Percentiles rank a stretch among this genome's conserved stretches.
Evolutionary conservation across 2,797 vertebrate genomes (phyloP).

Genomic region (Karalla daura): DNA sequence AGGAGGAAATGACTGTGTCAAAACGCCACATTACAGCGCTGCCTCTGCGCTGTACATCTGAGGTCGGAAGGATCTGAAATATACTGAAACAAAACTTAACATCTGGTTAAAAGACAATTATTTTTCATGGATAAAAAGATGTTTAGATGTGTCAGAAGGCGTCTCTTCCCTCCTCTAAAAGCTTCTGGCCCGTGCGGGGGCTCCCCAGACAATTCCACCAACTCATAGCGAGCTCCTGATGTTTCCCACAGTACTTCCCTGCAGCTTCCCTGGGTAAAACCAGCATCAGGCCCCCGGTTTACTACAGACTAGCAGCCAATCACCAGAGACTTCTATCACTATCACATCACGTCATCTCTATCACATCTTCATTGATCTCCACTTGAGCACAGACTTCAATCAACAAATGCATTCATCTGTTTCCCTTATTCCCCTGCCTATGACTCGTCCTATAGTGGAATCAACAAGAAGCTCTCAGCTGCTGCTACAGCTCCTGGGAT

Average conservation of each 20-base stretch:
- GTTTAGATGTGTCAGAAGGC: not conserved
- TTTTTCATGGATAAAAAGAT: not conserved
- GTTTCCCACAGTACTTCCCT: slow-evolving; percentile 25
- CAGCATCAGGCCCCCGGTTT: slow-evolving; percentile 1
- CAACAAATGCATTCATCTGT: no score
- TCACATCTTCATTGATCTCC: no score
- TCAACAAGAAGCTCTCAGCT: no score
- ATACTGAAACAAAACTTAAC: not conserved
- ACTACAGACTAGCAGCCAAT: not conserved
- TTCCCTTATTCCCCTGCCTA: no score
- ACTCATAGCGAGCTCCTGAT: slow-evolving; percentile 47
- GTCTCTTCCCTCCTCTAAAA: slow-evolving; percentile 23
- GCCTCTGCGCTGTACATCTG: not conserved
- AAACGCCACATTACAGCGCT: no score
- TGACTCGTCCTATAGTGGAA: no score
- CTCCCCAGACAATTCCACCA: slow-evolving; percentile 40
- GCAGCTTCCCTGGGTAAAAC: slow-evolving; percentile 22
- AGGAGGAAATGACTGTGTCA: not conserved
- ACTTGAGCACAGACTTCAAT: no score
- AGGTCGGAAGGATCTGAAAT: not conserved
- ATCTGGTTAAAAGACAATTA: not conserved
- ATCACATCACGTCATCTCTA: no score
- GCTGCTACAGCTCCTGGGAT: no score
- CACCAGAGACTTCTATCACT: not conserved
- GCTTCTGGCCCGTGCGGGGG: slow-evolving; percentile 34